These are phyloP conservation scores for Drosophila oshimai DNA, from an alignment of 1,140 invertebrate species.

Conservation along the genomic window DNA sequence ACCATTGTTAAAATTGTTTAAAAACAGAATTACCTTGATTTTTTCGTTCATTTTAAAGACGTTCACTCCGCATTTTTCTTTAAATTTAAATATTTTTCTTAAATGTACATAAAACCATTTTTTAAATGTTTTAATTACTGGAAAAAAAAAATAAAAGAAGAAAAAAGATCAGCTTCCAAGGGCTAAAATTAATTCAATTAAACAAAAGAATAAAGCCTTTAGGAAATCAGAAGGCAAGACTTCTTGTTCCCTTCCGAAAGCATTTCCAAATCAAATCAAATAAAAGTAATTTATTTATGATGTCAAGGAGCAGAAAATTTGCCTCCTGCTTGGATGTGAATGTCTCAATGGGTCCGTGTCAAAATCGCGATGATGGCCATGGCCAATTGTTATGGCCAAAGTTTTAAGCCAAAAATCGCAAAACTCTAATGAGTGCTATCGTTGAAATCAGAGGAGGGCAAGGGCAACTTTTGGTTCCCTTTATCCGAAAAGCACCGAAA, in stretches of 20 bases:
- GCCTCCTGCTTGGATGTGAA: constrained; percentile 17
- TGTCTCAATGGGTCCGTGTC: constrained; percentile 17
- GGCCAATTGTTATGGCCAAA: constrained; percentile 71
- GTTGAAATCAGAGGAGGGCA: constrained; percentile 44
- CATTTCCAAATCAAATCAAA: not conserved
- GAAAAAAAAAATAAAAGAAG: too few species aligned
- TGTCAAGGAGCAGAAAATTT: constrained; percentile 6
- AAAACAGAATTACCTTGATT: too few species aligned
- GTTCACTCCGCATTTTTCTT: too few species aligned
- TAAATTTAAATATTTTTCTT: too few species aligned
- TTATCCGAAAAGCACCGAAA: constrained; percentile 8
- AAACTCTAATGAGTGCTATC: constrained; percentile 72
- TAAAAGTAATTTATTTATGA: constrained; percentile 20
- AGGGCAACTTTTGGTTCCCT: constrained; percentile 9
- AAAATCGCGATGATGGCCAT: constrained; percentile 45
- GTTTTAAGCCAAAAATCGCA: constrained; percentile 56
- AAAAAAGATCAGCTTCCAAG: too few species aligned
- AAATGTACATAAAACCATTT: too few species aligned
- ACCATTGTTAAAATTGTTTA: too few species aligned
- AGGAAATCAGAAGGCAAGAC: too few species aligned
- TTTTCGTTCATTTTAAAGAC: too few species aligned
- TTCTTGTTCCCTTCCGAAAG: not conserved
- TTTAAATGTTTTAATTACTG: too few species aligned
- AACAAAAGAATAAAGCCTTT: too few species aligned
- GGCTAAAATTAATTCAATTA: too few species aligned